phyloP scores from a whole-genome alignment of 2,113 vertebrate genomes.

The Zosterops hypoxanthus region DNA sequence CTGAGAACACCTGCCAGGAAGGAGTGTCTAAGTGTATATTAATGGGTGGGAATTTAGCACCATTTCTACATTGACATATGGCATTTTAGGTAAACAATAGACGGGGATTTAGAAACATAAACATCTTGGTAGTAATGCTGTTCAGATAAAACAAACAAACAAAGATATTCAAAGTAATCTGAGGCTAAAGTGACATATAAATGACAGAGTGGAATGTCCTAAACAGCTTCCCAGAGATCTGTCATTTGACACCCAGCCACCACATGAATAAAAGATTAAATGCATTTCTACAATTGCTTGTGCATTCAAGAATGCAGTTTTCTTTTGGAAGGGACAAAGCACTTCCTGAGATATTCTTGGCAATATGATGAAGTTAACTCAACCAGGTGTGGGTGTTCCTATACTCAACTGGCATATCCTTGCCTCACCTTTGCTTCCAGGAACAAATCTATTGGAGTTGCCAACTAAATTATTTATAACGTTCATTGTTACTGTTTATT shows the following conservation, averaged over 20 bases:
- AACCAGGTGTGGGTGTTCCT: background rate
- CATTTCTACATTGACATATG: background rate
- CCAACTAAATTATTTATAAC: background rate
- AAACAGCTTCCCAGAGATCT: background rate
- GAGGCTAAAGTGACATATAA: background rate
- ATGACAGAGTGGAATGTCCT: background rate
- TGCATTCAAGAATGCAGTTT: background rate
- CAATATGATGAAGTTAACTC: background rate
- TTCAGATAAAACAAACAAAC: background rate
- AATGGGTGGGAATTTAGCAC: background rate
- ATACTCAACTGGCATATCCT: background rate
- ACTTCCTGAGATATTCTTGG: background rate
- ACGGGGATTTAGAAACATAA: background rate
- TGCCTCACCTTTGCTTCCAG: background rate
- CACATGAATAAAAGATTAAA: background rate
- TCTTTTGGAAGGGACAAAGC: background rate
- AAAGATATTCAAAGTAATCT: background rate
- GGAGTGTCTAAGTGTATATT: background rate
- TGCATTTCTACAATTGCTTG: background rate
- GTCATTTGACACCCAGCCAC: background rate
- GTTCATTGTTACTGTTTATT: slow-evolving; percentile 1
- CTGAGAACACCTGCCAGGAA: background rate
- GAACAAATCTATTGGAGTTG: background rate
- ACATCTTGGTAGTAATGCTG: background rate
- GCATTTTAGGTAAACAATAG: background rate